Conservation (phyloP, 2,113 vertebrate genomes). For the Gymnocephalus cernua region DNA sequence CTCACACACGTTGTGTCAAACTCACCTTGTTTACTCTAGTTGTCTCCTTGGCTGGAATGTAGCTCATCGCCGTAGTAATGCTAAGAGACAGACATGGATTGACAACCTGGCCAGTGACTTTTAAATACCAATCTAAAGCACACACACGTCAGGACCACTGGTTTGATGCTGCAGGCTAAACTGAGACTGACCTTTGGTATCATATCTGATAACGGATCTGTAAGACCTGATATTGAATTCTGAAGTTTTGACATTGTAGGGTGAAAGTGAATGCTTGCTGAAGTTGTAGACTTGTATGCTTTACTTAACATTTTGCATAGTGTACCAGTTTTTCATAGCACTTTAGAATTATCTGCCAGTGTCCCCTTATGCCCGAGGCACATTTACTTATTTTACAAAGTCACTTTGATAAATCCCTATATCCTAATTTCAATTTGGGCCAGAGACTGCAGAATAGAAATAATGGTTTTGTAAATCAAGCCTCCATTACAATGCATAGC, state of each 20-base stretch:
- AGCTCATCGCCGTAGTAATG: background rate
- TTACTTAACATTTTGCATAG: constrained; percentile 2
- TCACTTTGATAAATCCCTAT: constrained; percentile 1
- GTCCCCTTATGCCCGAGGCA: background rate
- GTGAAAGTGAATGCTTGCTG: constrained; percentile 26
- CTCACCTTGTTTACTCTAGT: constrained; percentile 33
- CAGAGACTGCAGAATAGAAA: background rate
- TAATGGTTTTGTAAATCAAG: background rate
- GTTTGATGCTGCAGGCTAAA: background rate
- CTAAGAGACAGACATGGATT: background rate
- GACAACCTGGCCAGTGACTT: background rate
- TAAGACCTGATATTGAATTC: background rate
- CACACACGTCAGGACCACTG: background rate
- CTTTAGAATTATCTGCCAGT: constrained; percentile 1
- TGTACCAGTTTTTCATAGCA: constrained; percentile 6
- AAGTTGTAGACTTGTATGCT: background rate
- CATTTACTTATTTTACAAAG: constrained; percentile 8
- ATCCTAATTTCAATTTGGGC: constrained; percentile 20
- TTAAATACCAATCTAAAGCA: background rate
- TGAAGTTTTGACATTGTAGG: background rate
- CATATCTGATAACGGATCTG: background rate
- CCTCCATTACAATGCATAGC: constrained; percentile 11
- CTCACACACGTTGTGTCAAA: constrained; percentile 19
- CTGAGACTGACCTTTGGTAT: background rate
- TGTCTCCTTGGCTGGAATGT: constrained; percentile 3